These are phyloP conservation scores for Cliona cf. orientalis DNA, from an alignment of 37 sponge, comb jelly and placozoan species.

Conservation along the genomic window DNA sequence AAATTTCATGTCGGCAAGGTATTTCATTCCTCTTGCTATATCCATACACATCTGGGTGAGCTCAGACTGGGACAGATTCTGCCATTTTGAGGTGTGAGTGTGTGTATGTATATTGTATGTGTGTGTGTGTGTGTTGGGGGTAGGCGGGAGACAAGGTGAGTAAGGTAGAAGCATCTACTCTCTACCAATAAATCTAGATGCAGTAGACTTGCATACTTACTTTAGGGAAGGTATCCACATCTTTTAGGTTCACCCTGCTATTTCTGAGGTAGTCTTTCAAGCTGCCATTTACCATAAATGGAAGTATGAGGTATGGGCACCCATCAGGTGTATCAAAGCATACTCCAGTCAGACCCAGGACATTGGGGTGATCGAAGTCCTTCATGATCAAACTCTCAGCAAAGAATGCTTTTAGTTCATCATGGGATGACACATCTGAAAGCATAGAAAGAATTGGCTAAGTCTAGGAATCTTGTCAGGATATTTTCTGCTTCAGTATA, in stretches of 20 bases:
- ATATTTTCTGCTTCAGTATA: not conserved
- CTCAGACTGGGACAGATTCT: not conserved
- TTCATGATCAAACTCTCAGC: constrained; percentile 35
- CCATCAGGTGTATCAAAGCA: constrained; percentile 43
- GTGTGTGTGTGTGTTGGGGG: not conserved
- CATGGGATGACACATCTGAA: not conserved
- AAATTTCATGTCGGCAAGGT: constrained; percentile 4
- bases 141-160: no score
- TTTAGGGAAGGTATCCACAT: constrained; percentile 15
- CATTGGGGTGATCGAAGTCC: constrained; percentile 22
- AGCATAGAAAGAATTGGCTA: not conserved
- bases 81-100: not conserved
- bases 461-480: not conserved
- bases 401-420: constrained; percentile 16
- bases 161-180: not conserved
- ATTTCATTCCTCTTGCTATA: constrained; percentile 24
- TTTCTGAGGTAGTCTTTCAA: constrained; percentile 23
- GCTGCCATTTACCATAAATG: constrained; percentile 40
- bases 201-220: no score
- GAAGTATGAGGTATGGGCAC: constrained; percentile 20
- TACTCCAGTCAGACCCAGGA: constrained; percentile 27
- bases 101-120: not conserved
- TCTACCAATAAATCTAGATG: not conserved
- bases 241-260: not conserved
- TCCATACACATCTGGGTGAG: constrained; percentile 15